Percentiles rank a stretch among this genome's conserved stretches.
Conservation (phyloP, 2,113 vertebrate species). For the Toxotes chatareus region DNA sequence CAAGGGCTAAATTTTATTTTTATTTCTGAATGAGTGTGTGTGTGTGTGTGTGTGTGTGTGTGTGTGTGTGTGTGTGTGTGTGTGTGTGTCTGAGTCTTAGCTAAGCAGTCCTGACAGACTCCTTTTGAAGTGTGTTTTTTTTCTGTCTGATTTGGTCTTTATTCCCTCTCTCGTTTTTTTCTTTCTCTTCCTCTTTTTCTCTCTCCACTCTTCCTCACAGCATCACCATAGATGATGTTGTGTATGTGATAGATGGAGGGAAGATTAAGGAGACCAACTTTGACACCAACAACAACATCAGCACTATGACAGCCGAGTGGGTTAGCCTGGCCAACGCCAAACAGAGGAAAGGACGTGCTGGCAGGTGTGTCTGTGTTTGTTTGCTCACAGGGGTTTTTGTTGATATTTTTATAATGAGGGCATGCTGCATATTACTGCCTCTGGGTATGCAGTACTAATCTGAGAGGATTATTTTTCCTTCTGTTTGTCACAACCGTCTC, state of each 20-base stretch:
- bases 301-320: conserved; percentile 97
- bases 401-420: conserved; percentile 16
- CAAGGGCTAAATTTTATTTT: conserved; percentile 50
- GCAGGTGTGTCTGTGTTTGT: conserved; percentile 80
- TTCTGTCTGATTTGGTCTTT: conserved; percentile 24
- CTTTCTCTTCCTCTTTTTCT: background rate
- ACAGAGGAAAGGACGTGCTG: conserved; percentile 96
- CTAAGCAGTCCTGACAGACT: conserved; percentile 9
- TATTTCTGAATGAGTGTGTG: conserved; percentile 33
- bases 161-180: background rate
- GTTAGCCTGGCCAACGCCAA: conserved; percentile 98
- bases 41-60: conserved; percentile 24
- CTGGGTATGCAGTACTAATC: conserved; percentile 5
- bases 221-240: conserved; percentile 98
- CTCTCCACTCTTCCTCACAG: conserved; percentile 76
- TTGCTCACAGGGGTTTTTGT: background rate
- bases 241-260: conserved; percentile 96
- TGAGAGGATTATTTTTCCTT: conserved; percentile 27
- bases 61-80: conserved; percentile 24
- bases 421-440: background rate
- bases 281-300: conserved; percentile 98
- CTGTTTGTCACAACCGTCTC: conserved; percentile 30
- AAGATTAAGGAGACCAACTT: conserved; percentile 99
- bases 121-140: conserved; percentile 57
- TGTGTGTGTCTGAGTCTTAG: conserved; percentile 16